Conservation (phyloP, 2,797 vertebrate genomes). For the Phoxinus dragarum region DNA sequence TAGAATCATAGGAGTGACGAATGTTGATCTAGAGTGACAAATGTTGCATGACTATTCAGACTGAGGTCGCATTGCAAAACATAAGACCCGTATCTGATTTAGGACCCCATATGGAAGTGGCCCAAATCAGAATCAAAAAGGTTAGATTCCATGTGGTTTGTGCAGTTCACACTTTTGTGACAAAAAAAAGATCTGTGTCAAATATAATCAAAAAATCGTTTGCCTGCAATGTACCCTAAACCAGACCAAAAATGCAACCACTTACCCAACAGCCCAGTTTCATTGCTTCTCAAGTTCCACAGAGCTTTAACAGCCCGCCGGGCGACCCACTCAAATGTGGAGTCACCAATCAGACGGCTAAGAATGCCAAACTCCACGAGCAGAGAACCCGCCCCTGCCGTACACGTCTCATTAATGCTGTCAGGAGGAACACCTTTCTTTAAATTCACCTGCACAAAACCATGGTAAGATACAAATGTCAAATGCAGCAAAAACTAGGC, state of each 20-base stretch:
- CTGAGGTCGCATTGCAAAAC: not conserved
- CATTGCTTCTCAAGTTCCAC: conserved; percentile 93
- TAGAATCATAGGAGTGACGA: not conserved
- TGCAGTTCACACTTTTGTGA: too few species aligned
- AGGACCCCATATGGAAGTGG: not conserved
- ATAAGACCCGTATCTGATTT: not conserved
- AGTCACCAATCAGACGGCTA: conserved; percentile 93
- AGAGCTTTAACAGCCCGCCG: conserved; percentile 92
- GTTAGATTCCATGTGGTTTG: not conserved
- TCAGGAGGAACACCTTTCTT: conserved; percentile 91
- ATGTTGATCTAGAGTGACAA: too few species aligned
- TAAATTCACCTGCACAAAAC: conserved; percentile 88
- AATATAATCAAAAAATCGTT: too few species aligned
- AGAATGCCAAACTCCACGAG: conserved; percentile 97
- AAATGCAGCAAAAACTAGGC: not conserved
- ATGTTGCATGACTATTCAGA: too few species aligned
- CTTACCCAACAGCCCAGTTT: conserved; percentile 91
- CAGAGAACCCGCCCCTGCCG: conserved; percentile 93
- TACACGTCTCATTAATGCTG: conserved; percentile 95
- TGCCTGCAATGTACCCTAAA: not conserved
- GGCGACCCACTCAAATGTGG: conserved; percentile 97
- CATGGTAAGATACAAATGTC: not conserved
- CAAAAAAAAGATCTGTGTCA: too few species aligned
- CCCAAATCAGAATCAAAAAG: not conserved
- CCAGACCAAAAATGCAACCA: not conserved